A percentile compares a stretch with the other conserved stretches of the same genome.
Evolutionary conservation across 1,140 invertebrate species (phyloP).

Genomic region (Ooceraea biroi): DNA sequence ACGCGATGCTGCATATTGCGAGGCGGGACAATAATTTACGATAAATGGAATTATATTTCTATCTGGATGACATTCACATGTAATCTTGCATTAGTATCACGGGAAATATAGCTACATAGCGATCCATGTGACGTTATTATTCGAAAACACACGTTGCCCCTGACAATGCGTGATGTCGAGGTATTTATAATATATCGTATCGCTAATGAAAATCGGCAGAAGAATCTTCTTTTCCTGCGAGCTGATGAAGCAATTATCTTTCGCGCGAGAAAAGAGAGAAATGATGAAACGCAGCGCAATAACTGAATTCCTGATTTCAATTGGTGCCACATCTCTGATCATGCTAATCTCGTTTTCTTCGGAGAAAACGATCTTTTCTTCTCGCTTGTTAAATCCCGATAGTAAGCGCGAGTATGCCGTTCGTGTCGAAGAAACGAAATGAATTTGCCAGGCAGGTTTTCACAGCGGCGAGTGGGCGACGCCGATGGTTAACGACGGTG

Average conservation of each 20-base stretch:
- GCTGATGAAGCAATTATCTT: too few relatives aligned
- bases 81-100: background rate
- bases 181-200: background rate
- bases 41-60: slow-evolving; percentile 5
- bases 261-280: too few relatives aligned
- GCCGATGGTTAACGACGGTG: slow-evolving; percentile 21
- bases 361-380: background rate
- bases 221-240: background rate
- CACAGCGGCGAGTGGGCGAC: slow-evolving; percentile 10
- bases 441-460: slow-evolving; percentile 29
- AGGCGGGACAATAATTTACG: slow-evolving; percentile 13
- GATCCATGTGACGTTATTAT: slow-evolving; percentile 1
- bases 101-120: too few relatives aligned
- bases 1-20: slow-evolving; percentile 19
- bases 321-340: background rate
- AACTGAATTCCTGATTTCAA: background rate
- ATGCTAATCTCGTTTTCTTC: background rate
- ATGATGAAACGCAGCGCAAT: too few relatives aligned
- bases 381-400: slow-evolving; percentile 20
- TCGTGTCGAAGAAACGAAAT: slow-evolving; percentile 38
- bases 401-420: background rate
- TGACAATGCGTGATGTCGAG: background rate
- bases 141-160: background rate
- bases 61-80: background rate
- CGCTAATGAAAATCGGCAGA: background rate